A percentile compares a stretch with the other conserved stretches of the same genome.
phyloP scores from a whole-genome alignment of 92 coral and sea anemone genomes.

The Palythoa grandis region DNA sequence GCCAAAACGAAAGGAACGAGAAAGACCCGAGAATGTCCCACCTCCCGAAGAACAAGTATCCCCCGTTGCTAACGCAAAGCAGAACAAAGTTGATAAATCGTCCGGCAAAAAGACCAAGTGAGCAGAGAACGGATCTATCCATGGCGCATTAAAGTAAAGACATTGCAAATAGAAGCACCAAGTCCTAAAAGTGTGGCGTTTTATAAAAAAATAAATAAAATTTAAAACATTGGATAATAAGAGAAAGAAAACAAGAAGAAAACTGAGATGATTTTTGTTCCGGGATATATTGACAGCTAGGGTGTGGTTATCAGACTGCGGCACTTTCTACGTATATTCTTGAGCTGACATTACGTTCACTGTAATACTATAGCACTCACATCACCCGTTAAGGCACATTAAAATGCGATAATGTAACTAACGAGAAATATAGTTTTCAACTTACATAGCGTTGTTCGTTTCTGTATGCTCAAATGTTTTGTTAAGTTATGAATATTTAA shows the following conservation, averaged over 20 bases:
- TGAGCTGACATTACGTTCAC: too few species aligned
- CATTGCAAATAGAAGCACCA: not conserved
- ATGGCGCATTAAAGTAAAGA: not conserved
- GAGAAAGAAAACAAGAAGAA: not conserved
- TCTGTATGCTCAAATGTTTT: too few species aligned
- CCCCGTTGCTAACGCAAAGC: not conserved
- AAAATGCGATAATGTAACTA: too few species aligned
- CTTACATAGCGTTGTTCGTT: too few species aligned
- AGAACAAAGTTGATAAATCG: constrained; percentile 21
- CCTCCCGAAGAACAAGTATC: constrained; percentile 1
- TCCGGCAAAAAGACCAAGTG: constrained; percentile 41
- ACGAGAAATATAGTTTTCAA: too few species aligned
- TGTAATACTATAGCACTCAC: too few species aligned
- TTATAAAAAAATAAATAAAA: too few species aligned
- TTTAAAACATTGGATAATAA: not conserved
- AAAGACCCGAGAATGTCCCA: constrained; percentile 3
- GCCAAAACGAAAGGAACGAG: constrained; percentile 50
- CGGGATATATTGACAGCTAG: not conserved
- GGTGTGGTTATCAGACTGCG: not conserved
- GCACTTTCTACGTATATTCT: too few species aligned
- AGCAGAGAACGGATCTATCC: not conserved
- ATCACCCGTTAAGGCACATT: too few species aligned
- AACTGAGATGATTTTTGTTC: not conserved
- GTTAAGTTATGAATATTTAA: too few species aligned
- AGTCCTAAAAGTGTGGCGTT: too few species aligned